Evolutionary conservation across 2,113 vertebrate species (phyloP).

Genomic region (Istiophorus platypterus): DNA sequence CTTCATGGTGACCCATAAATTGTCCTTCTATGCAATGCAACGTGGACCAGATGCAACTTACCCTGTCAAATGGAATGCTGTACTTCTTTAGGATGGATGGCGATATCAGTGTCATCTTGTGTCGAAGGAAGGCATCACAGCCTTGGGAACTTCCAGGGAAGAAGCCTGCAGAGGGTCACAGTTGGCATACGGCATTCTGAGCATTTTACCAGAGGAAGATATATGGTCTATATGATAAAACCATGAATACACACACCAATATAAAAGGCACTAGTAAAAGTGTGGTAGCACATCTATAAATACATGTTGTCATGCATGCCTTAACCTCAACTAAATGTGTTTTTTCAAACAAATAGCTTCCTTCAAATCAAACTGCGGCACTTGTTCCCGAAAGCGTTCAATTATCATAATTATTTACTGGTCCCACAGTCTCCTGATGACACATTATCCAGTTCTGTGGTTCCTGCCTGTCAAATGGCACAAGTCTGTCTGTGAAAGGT

Average conservation of each 20-base stretch:
- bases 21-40: background rate
- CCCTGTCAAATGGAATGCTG: conserved; percentile 95
- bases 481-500: background rate
- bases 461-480: background rate
- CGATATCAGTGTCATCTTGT: conserved; percentile 99
- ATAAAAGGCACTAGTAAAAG: background rate
- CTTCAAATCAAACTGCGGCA: background rate
- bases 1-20: background rate
- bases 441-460: background rate
- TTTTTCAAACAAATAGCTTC: background rate
- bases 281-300: background rate
- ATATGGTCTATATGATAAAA: background rate
- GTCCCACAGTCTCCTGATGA: background rate
- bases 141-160: conserved; percentile 98
- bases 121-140: conserved; percentile 96
- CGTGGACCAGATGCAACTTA: conserved; percentile 71
- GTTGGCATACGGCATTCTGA: background rate
- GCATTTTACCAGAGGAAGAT: background rate
- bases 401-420: conserved; percentile 27
- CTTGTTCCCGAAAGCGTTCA: conserved; percentile 17
- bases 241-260: background rate
- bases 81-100: conserved; percentile 99
- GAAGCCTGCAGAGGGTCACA: conserved; percentile 86
- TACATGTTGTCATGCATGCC: background rate
- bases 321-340: background rate